Evolutionary conservation across 2,888 invertebrate species (phyloP).

Genomic region (Tenthredo distinguenda): DNA sequence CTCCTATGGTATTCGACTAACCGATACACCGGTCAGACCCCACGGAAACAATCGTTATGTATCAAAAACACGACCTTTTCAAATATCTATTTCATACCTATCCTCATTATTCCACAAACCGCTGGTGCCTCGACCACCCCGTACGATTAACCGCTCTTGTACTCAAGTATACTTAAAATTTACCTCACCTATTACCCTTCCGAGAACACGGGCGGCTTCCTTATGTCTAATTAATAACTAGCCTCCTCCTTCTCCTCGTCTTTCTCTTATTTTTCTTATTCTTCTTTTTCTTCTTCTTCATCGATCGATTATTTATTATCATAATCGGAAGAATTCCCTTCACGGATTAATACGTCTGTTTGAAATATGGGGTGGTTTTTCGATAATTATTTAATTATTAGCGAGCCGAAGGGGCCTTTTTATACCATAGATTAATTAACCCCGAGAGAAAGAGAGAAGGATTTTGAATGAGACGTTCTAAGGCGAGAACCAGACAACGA

Average conservation of each 20-base stretch:
- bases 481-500: constrained; percentile 42
- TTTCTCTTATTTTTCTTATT: neutral
- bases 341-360: too few relatives aligned
- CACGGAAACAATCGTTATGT: neutral
- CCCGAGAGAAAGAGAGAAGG: neutral
- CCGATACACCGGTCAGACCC: neutral
- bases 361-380: neutral
- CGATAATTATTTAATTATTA: neutral
- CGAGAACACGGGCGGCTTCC: neutral
- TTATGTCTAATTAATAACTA: constrained; percentile 18
- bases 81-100: neutral
- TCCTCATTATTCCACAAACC: neutral
- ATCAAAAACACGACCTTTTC: neutral
- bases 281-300: neutral
- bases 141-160: neutral
- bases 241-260: neutral
- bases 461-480: constrained; percentile 24
- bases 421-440: too few relatives aligned
- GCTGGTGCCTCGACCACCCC: neutral
- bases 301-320: constrained; percentile 17
- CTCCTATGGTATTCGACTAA: neutral
- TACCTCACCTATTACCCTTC: constrained; percentile 2
- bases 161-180: neutral
- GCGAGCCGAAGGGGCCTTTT: too few relatives aligned
- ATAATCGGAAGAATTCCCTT: neutral